A percentile compares a stretch with the other conserved stretches of the same genome.
Conservation (phyloP, 2,888 invertebrate species). For the Phengaris arion region DNA sequence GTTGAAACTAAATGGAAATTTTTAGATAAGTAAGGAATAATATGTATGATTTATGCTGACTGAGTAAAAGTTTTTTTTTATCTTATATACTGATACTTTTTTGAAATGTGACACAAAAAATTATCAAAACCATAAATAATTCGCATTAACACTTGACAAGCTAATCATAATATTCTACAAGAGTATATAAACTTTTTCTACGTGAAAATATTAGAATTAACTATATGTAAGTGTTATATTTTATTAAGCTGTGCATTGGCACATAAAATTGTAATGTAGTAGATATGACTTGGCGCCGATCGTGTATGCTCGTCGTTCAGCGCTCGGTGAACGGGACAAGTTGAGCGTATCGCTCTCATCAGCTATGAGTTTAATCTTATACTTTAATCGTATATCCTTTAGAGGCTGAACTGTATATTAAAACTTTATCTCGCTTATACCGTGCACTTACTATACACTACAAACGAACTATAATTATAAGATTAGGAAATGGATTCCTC, state of each 20-base stretch:
- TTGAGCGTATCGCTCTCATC: conserved; percentile 15
- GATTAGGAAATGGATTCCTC: too few species aligned
- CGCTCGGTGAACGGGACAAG: not conserved
- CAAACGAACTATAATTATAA: too few species aligned
- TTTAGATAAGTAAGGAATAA: not conserved
- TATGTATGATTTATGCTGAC: too few species aligned
- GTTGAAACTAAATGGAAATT: not conserved
- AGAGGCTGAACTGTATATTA: not conserved
- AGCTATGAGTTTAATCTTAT: too few species aligned
- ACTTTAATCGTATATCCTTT: conserved; percentile 17
- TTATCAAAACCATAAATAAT: too few species aligned
- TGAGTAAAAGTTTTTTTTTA: too few species aligned
- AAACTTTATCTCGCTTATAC: not conserved
- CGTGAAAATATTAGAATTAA: not conserved
- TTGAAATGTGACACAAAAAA: too few species aligned
- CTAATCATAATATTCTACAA: too few species aligned
- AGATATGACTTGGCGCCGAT: conserved; percentile 13
- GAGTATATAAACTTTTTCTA: not conserved
- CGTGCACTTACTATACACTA: not conserved
- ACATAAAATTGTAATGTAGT: conserved; percentile 20
- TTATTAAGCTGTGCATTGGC: conserved; percentile 11
- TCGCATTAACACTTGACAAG: too few species aligned
- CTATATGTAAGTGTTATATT: not conserved
- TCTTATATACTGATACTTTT: too few species aligned
- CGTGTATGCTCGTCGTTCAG: not conserved